Evolutionary conservation across 2,797 vertebrate species (phyloP), one percentile per base, ranked within the genome.

Genomic region (Coracias cyanogaster): DNA sequence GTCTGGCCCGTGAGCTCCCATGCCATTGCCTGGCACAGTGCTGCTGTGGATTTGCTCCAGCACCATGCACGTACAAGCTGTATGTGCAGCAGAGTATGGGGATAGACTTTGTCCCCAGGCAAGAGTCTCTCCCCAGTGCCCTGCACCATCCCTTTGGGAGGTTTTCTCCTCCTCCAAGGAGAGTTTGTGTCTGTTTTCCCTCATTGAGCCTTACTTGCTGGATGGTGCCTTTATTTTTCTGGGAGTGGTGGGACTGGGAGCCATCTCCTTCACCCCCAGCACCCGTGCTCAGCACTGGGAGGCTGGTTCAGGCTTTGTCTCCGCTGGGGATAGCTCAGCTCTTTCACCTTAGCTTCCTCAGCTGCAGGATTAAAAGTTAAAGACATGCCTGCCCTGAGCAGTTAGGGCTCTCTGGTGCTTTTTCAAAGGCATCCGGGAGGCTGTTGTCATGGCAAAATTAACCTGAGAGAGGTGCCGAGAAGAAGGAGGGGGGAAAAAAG

Each of bases 391-490:
- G 26, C 49, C 76, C 24, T 61, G 37, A 64, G 74, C 11, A 14
- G 67, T 90, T 70, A 37, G 41, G 85, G 45, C 62, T 94, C 65
- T 84, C 61, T 9, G 6, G 86, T 76, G 41, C 73, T 83, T 92
- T 84, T 70, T 77, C 64, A 74, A 81, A 72, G 57, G 45, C 88
- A 72, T 82, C 55, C 61, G 62, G 29, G 45, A 95, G 16, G 37
- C 67, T 74, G 87, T 93, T 96, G 82, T 96, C 79, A 85, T 86
- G 73, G 89, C 60, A 89, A 93, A 96, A 94, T 61, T 81, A 95
- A 94, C 55, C 54, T 1, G 0, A 72, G 66, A 67, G 74, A 90
- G 89, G 64, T 58, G 58, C 61, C 0, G 2, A 71, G 71, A 22
- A 79, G 74, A 15, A 26, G 21, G 29, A 43, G 14, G 6, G 20